phyloP scores from a whole-genome alignment of 1,140 invertebrate species.

The Phymorhynchus buccinoides region DNA sequence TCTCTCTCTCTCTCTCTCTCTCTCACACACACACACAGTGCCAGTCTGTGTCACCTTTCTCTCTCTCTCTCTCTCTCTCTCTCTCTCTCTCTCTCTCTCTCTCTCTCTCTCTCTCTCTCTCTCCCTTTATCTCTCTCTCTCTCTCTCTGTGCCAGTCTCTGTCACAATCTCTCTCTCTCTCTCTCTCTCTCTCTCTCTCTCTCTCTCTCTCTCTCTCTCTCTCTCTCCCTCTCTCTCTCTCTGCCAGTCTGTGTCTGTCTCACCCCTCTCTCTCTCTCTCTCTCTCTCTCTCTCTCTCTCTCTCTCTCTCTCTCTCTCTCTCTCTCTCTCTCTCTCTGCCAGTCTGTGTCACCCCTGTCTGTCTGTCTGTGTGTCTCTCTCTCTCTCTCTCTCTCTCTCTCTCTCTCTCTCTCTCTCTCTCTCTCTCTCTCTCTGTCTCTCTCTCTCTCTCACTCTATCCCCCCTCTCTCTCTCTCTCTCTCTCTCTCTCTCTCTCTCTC shows the following conservation, averaged over 20 bases:
- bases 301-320: too few relatives aligned
- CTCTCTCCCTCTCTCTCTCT: too few relatives aligned
- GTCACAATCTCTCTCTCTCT: too few relatives aligned
- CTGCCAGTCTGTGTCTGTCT: too few relatives aligned
- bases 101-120: slow-evolving; percentile 9
- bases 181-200: too few relatives aligned
- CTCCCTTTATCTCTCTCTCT: neutral
- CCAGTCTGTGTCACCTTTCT: neutral
- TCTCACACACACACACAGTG: neutral
- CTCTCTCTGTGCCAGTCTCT: too few relatives aligned
- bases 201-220: too few relatives aligned
- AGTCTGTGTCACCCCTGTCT: neutral
- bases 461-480: slow-evolving; percentile 14
- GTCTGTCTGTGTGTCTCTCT: neutral
- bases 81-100: slow-evolving; percentile 5
- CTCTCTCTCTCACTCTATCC: too few relatives aligned
- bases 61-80: neutral
- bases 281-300: too few relatives aligned
- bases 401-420: slow-evolving; percentile 1
- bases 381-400: slow-evolving; percentile 14
- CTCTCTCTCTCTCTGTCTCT: neutral
- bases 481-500: neutral
- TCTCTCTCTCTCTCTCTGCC: neutral
- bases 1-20: neutral
- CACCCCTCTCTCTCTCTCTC: too few relatives aligned